phyloP scores from a whole-genome alignment of 2,888 invertebrate species.

The Harpalus rufipes region DNA sequence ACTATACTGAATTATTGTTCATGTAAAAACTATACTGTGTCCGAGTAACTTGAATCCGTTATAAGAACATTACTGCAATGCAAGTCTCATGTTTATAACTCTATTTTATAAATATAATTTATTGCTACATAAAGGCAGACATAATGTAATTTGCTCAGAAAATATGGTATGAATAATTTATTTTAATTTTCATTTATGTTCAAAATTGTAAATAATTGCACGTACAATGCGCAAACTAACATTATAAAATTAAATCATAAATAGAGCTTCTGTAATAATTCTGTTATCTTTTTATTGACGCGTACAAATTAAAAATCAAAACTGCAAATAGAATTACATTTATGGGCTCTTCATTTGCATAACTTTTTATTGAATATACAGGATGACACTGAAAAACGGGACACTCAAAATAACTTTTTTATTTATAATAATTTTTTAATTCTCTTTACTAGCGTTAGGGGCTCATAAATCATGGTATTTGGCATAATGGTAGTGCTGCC shows the following conservation, averaged over 20 bases:
- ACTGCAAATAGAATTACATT: background rate
- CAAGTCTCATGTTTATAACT: background rate
- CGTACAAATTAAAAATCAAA: background rate
- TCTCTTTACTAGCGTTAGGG: too few species aligned
- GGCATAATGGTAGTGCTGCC: too few species aligned
- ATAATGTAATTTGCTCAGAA: background rate
- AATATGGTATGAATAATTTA: background rate
- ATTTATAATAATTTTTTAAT: too few species aligned
- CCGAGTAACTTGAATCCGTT: background rate
- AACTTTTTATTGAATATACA: background rate
- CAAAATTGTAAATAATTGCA: background rate
- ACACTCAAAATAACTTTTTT: too few species aligned
- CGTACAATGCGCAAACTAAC: background rate
- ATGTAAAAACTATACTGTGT: background rate
- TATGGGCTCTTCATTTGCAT: background rate
- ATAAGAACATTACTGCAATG: background rate
- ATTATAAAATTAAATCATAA: background rate
- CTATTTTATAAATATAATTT: background rate
- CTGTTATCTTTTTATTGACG: background rate
- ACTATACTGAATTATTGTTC: background rate
- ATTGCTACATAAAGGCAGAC: background rate
- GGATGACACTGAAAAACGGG: too few species aligned
- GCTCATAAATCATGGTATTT: too few species aligned
- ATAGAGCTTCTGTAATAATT: background rate
- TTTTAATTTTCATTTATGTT: background rate